Evolutionary conservation across 2,797 vertebrate genomes (phyloP).

Genomic region (Muscicapa comitata): DNA sequence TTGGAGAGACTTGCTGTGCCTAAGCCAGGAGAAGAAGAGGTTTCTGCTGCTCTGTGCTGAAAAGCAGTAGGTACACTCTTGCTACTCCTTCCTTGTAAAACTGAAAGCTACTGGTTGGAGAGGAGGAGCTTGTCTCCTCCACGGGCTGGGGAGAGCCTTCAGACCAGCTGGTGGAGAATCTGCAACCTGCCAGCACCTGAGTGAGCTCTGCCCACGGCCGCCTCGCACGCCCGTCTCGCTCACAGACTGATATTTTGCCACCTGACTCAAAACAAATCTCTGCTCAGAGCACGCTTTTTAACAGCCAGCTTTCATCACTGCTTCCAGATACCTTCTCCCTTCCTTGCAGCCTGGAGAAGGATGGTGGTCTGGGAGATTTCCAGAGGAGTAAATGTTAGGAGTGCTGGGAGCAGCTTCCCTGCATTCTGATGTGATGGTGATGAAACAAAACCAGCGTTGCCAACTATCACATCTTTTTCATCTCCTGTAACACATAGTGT

Average conservation of each 20-base stretch:
- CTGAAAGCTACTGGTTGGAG: neutral
- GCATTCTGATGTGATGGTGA: neutral
- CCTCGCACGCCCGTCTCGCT: neutral
- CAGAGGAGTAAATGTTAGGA: constrained; percentile 21
- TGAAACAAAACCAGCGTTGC: neutral
- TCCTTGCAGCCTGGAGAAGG: neutral
- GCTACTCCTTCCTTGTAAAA: neutral
- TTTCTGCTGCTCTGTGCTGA: neutral
- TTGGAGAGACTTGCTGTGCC: neutral
- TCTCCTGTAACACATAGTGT: neutral
- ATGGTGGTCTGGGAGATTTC: neutral
- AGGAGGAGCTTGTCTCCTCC: constrained; percentile 1
- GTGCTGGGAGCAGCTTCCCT: neutral
- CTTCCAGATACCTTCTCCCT: neutral
- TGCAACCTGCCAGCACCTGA: constrained; percentile 50
- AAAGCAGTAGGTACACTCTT: neutral
- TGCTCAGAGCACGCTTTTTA: neutral
- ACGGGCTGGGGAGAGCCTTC: neutral
- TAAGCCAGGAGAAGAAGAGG: neutral
- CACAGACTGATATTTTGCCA: constrained; percentile 1
- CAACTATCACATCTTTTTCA: neutral
- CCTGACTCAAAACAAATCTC: constrained; percentile 49
- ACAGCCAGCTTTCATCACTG: neutral
- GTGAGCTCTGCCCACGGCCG: neutral
- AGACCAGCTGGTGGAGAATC: constrained; percentile 28